Evolutionary conservation across 2,888 invertebrate genomes (phyloP).

Genomic region (Leucania comma): DNA sequence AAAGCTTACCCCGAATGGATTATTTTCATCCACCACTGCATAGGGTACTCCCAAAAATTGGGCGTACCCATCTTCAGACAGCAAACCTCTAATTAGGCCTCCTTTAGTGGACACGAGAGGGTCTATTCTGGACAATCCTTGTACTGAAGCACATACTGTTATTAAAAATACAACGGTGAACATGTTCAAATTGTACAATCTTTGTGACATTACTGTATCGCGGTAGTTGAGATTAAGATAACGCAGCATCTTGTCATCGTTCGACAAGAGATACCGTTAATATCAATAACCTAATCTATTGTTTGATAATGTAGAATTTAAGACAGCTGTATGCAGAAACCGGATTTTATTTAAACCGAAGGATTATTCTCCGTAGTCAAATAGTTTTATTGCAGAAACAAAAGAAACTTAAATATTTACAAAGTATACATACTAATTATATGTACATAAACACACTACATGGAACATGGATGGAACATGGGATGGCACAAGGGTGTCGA

Average conservation of each 20-base stretch:
- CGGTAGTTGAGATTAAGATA: slow-evolving; percentile 3
- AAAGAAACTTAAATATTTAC: no score
- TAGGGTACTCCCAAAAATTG: slow-evolving; percentile 49
- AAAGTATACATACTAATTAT: no score
- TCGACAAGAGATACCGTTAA: neutral
- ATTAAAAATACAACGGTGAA: slow-evolving; percentile 9
- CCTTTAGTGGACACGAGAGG: slow-evolving; percentile 28
- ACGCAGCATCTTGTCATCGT: neutral
- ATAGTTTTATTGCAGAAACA: no score
- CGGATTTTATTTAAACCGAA: neutral
- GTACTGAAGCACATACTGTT: slow-evolving; percentile 8
- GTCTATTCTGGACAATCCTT: slow-evolving; percentile 27
- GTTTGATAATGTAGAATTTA: neutral
- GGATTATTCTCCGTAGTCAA: no score
- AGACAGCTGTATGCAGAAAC: neutral
- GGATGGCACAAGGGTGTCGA: no score
- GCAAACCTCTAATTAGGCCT: slow-evolving; percentile 20
- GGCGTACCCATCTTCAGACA: slow-evolving; percentile 16
- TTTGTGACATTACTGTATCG: slow-evolving; percentile 2
- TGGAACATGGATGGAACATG: no score
- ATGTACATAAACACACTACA: no score
- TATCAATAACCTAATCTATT: neutral
- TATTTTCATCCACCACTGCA: slow-evolving; percentile 29
- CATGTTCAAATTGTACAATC: neutral
- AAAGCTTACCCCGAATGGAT: slow-evolving; percentile 51